These are phyloP conservation scores for Microcebus lehilahytsara DNA, from an alignment of 2,113 vertebrate genomes.

Conservation along the genomic window DNA sequence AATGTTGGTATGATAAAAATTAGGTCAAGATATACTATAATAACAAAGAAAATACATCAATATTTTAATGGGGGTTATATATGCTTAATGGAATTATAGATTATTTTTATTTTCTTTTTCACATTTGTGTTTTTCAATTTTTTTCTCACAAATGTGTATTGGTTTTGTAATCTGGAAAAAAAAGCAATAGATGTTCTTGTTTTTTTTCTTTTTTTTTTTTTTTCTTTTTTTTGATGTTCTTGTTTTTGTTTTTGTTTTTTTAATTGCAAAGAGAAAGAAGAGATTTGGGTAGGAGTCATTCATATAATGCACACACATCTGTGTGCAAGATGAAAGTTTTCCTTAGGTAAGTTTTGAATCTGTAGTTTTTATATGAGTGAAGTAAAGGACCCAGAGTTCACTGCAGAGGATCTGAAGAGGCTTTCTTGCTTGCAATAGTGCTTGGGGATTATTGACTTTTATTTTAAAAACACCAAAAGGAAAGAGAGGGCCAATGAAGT, in stretches of 20 bases:
- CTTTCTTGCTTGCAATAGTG: background rate
- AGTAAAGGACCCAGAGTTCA: background rate
- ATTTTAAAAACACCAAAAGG: background rate
- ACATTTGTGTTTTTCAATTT: background rate
- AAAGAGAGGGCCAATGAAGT: background rate
- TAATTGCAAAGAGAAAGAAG: conserved; percentile 4
- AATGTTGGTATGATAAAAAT: conserved; percentile 26
- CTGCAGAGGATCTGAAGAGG: background rate
- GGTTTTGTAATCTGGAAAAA: background rate
- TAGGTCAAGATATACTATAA: conserved; percentile 24
- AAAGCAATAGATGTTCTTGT: background rate
- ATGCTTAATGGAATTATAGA: background rate
- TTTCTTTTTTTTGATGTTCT: too few relatives aligned
- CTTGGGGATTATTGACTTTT: background rate
- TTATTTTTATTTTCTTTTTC: conserved; percentile 52
- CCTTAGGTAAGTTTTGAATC: background rate
- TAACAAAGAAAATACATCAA: conserved; percentile 34
- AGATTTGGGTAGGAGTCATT: background rate
- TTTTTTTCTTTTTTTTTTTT: background rate
- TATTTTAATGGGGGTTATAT: background rate
- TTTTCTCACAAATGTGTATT: background rate
- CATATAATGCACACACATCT: background rate
- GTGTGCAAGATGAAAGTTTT: background rate
- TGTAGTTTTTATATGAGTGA: conserved; percentile 1
- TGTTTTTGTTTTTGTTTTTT: background rate